A percentile compares a stretch with the other conserved stretches of the same genome.
Evolutionary conservation across 2,113 vertebrate species (phyloP).

Genomic region (Erinaceus europaeus): DNA sequence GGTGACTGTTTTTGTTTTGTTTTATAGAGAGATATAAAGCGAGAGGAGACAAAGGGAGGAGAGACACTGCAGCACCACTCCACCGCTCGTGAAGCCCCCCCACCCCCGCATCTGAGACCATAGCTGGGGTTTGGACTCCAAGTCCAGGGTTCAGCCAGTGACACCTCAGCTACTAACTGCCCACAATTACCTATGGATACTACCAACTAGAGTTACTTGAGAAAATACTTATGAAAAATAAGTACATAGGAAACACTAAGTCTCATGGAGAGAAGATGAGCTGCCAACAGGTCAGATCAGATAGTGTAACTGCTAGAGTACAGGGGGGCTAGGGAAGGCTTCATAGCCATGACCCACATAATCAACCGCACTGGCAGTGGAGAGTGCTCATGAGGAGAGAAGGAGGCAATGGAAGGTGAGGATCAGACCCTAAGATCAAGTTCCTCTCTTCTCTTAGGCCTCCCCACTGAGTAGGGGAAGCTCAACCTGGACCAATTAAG

Average conservation of each 20-base stretch:
- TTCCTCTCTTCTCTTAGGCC: neutral
- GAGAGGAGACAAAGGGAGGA: too few relatives aligned
- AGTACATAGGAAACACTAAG: neutral
- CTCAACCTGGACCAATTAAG: neutral
- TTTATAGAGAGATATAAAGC: too few relatives aligned
- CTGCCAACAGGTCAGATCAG: neutral
- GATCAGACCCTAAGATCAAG: neutral
- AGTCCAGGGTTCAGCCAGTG: fast-evolving
- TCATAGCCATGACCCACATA: fast-evolving
- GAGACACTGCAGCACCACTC: too few relatives aligned
- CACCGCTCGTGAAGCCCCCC: too few relatives aligned
- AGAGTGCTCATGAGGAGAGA: neutral
- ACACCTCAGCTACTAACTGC: neutral
- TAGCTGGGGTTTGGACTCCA: neutral
- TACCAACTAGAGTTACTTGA: neutral
- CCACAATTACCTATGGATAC: neutral
- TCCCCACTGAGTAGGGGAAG: neutral
- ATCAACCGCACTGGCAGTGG: neutral
- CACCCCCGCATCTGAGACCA: too few relatives aligned
- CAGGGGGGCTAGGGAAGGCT: neutral
- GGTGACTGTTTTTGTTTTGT: too few relatives aligned
- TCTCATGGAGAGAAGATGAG: neutral
- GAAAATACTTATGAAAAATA: neutral
- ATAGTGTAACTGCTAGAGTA: fast-evolving
- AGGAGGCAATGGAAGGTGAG: fast-evolving